Evolutionary conservation across 2,113 vertebrate species (phyloP).

Genomic region (Tautogolabrus adspersus): DNA sequence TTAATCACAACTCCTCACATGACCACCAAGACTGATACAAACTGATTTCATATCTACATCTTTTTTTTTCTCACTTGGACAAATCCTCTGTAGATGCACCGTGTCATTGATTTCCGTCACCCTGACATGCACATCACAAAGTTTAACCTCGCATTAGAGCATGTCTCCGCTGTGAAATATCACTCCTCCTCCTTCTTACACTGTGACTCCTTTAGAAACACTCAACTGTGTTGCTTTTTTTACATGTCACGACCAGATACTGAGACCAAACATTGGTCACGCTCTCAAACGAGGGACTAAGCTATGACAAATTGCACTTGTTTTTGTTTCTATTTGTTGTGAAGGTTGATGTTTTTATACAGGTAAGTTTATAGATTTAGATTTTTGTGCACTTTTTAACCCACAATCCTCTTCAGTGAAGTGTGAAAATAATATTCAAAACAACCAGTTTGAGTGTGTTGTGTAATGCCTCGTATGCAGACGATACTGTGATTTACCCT

Average conservation of each 20-base stretch:
- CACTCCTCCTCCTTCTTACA: not conserved
- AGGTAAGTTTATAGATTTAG: constrained; percentile 60
- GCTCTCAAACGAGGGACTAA: constrained; percentile 33
- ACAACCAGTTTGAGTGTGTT: not conserved
- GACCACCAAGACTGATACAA: constrained; percentile 7
- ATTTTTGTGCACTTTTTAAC: constrained; percentile 16
- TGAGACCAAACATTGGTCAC: constrained; percentile 24
- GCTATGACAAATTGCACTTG: constrained; percentile 75
- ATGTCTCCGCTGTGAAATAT: constrained; percentile 34
- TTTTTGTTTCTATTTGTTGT: constrained; percentile 19
- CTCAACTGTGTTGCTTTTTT: constrained; percentile 5
- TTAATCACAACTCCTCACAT: constrained; percentile 11
- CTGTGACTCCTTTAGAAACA: constrained; percentile 14
- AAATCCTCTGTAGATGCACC: constrained; percentile 10
- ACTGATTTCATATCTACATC: not conserved
- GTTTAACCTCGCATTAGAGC: constrained; percentile 33
- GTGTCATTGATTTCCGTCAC: constrained; percentile 14
- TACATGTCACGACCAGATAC: not conserved
- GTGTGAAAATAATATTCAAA: constrained; percentile 1
- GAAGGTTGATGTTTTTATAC: constrained; percentile 22
- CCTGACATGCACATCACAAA: not conserved
- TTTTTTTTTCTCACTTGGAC: not conserved
- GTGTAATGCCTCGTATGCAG: constrained; percentile 2
- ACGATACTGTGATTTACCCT: constrained; percentile 1
- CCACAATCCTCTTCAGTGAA: constrained; percentile 7